Base-by-base conservation (phyloP, 2,888 invertebrate species). In the Lasiommata megera region DNA sequence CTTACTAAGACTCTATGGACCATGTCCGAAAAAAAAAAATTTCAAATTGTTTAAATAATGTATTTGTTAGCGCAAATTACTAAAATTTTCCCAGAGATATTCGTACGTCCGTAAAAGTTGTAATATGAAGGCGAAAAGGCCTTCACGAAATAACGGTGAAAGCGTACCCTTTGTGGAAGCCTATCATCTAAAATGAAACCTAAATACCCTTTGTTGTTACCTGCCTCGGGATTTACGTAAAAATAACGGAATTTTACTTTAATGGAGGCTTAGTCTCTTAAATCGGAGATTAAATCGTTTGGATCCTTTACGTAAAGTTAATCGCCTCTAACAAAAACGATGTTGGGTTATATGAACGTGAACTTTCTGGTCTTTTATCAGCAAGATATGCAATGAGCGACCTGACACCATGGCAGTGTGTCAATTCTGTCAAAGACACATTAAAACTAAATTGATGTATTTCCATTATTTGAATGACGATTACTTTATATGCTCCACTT, bases 121-220 rank as follows among this genome's bases (percentile, higher is more conserved):
- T 44, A 44, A 44, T 44, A 44, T 14, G 14, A 8, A 14, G 31
- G 46, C 14, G 16, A 46, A 16, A 31, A 14, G 23, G 31, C 31
- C 16, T 17, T 6, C 46, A 31, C 46, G 12, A 31, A 46, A 31
- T 31, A 46, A 46, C 46, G 46, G 16, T 7, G 41, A 28, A 28
- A 43, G 16, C 44, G 31, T 28, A 7, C 16, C 29, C 16, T 46
- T 46, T 46, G 46, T 46, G 31, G 16, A 23, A 16, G 11, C 7
- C 16, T 46, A 11, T n/a, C n/a, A n/a, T 46, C 31, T 31, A 11
- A 46, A 46, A 46, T 16, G 46, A 31, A 11, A 46, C 31, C 31
- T 46, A 46, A 46, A 46, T 46, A 46, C 16, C 29, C 46, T 46
- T 46, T 31, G 46, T 46, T 31, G 31, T 16, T 46, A 46, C 46